Percentiles rank a stretch among this genome's conserved stretches.
phyloP scores from a whole-genome alignment of 2,113 vertebrate species.

The Thryonomys swinderianus region DNA sequence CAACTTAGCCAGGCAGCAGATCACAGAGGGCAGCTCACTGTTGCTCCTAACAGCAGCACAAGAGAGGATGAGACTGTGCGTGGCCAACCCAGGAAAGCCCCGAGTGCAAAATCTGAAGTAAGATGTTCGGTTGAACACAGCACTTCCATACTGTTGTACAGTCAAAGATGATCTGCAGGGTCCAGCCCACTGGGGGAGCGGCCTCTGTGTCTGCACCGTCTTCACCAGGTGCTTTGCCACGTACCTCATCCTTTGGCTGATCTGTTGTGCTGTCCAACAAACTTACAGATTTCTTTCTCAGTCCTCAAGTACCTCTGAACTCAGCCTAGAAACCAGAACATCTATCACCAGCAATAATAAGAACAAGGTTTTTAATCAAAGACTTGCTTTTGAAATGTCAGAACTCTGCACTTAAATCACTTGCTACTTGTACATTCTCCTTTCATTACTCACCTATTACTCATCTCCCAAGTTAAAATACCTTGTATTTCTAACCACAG shows the following conservation, averaged over 20 bases:
- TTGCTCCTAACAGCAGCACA: too few relatives aligned
- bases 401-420: not conserved
- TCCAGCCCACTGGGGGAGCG: not conserved
- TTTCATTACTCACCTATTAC: not conserved
- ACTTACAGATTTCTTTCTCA: not conserved
- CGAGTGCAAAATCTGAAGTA: not conserved
- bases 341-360: not conserved
- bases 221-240: not conserved
- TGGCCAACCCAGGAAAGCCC: not conserved
- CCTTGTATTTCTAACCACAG: not conserved
- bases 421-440: not conserved
- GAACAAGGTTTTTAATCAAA: not conserved
- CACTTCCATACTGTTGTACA: not conserved
- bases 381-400: not conserved
- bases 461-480: not conserved
- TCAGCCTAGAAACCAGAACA: not conserved
- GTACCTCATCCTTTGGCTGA: not conserved
- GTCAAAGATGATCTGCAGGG: not conserved
- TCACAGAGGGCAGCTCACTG: not conserved
- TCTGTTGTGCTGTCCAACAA: not conserved
- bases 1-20: not conserved
- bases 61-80: not conserved
- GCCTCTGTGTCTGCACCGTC: not conserved
- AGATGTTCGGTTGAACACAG: not conserved
- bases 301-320: not conserved